Conservation (phyloP, 2,888 invertebrate genomes). For the Stratiomys singularior region DNA sequence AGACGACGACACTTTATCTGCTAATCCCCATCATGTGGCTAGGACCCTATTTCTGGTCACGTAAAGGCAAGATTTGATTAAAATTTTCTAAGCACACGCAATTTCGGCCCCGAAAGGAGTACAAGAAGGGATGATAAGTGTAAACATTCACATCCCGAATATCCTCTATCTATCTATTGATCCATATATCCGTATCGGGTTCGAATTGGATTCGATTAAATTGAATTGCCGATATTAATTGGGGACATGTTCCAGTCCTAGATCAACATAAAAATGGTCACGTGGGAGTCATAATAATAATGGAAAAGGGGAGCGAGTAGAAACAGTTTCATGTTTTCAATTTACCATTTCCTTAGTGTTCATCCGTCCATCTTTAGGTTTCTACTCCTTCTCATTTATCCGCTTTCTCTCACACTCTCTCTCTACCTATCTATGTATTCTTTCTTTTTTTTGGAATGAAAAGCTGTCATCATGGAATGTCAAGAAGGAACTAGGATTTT, state of each 20-base stretch:
- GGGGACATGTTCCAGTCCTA: not conserved
- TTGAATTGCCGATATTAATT: not conserved
- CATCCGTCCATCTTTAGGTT: no score
- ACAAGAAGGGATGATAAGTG: not conserved
- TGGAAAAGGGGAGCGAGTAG: not conserved
- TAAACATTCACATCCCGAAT: not conserved
- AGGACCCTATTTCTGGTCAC: not conserved
- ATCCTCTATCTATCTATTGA: not conserved
- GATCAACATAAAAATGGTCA: constrained; percentile 12
- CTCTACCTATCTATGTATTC: no score
- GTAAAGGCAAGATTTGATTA: constrained; percentile 37
- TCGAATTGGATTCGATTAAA: constrained; percentile 2
- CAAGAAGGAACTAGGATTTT: no score
- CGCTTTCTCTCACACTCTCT: no score
- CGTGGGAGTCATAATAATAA: not conserved
- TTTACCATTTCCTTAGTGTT: no score
- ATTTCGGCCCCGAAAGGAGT: not conserved
- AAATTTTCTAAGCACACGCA: constrained; percentile 7
- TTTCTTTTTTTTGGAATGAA: no score
- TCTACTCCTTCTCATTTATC: no score
- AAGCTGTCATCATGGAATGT: no score
- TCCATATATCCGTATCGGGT: no score
- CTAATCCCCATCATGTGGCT: not conserved
- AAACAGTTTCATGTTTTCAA: no score
- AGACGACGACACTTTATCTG: not conserved